Base-by-base conservation (phyloP, 2,888 invertebrate species). In the Heliconius ethilla region DNA sequence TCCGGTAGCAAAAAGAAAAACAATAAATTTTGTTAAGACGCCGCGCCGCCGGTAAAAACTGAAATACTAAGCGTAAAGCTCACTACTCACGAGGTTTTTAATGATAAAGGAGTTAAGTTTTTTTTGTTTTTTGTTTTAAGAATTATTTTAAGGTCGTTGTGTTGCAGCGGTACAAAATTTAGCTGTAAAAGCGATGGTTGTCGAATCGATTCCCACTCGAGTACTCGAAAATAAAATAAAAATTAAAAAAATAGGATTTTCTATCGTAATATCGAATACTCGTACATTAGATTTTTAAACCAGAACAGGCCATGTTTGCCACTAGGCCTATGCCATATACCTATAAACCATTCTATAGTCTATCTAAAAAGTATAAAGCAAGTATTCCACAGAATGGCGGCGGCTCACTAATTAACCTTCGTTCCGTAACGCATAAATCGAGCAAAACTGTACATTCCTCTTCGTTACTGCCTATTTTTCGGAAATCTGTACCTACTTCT, bases 1-100 rank as follows among this genome's bases (percentile, higher is more conserved):
- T 85, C 84, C 84, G 85, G 82, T 81, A 82, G 83, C 85, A 90
- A 89, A 90, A 91, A 92, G 88, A 89, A 87, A 87, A 89, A 87
- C 91, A 86, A 92, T 92, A 92, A 91, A 92, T 92, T 90, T 89
- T 85, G 88, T 89, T 90, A 89, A 91, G 92, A 89, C 88, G 87
- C 84, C 88, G 87, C 29, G 29, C 29, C 29, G 29, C 84, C 81
- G 82, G 86, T 89, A 90, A 92, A 91, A 91, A 91, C 87, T 85
- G 83, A 82, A 83, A 82, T 83, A 83, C 83, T 83, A 82, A 81
- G 79, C 81, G 82, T 86, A 87, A 87, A 84, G 89, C 85, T 80
- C 55, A 81, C 84, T 82, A 85, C 83, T 82, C 83, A 86, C 72
- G 84, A 69, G 33, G 77, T 83, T 33, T 75, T 59, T 25, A 40